Conservation (phyloP, 2,888 invertebrate species). For the Drosophila percnosoma region DNA sequence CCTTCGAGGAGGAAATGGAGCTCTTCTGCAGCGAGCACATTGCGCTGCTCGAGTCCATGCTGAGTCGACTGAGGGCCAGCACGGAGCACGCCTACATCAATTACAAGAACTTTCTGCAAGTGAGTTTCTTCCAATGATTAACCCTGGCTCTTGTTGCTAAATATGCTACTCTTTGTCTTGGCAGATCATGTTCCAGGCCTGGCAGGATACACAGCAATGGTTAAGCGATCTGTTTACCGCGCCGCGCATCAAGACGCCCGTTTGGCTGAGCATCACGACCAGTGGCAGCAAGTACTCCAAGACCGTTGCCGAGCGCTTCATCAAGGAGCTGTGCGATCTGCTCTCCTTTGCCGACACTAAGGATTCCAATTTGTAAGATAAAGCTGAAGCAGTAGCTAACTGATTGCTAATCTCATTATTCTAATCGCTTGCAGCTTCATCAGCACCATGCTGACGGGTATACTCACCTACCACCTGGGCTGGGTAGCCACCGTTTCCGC, state of each 20-base stretch:
- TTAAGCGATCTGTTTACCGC: conserved; percentile 89
- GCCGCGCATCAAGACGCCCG: conserved; percentile 88
- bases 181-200: conserved; percentile 86
- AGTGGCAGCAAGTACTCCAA: conserved; percentile 83
- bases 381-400: background rate
- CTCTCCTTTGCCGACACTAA: conserved; percentile 92
- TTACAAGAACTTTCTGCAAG: conserved; percentile 85
- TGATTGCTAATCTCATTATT: conserved; percentile 43
- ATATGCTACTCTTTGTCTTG: background rate
- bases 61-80: conserved; percentile 89
- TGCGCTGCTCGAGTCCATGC: conserved; percentile 89
- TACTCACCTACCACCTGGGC: conserved; percentile 95
- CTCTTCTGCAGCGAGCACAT: conserved; percentile 93
- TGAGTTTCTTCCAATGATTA: conserved; percentile 69
- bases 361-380: conserved; percentile 93
- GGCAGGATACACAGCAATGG: conserved; percentile 85
- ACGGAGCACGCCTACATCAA: conserved; percentile 88
- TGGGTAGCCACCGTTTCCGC: conserved; percentile 93
- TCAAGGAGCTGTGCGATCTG: conserved; percentile 88
- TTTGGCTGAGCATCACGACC: conserved; percentile 88
- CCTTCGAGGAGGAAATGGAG: conserved; percentile 88
- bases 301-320: conserved; percentile 85
- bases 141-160: background rate
- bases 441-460: conserved; percentile 94
- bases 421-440: conserved; percentile 90